A percentile compares a stretch with the other conserved stretches of the same genome.
Evolutionary conservation across 2,113 vertebrate genomes (phyloP).

Genomic region (Seriola rivoliana): DNA sequence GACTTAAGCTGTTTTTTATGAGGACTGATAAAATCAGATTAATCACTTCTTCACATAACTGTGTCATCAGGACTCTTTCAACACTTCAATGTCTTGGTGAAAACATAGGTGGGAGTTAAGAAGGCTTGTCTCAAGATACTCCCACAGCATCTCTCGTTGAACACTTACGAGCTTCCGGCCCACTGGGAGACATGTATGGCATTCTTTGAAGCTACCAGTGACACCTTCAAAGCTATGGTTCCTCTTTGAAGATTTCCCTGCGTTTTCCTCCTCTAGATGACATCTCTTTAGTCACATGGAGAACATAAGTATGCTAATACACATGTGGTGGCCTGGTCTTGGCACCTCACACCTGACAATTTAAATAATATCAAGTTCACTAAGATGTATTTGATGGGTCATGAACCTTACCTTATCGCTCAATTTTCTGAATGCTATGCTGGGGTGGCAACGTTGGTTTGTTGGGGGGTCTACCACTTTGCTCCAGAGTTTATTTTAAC

Average conservation of each 20-base stretch:
- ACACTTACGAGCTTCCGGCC: conserved; percentile 58
- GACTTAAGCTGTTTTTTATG: conserved; percentile 31
- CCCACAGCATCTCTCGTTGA: conserved; percentile 57
- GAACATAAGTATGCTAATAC: conserved; percentile 62
- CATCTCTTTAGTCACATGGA: conserved; percentile 72
- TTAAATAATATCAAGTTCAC: background rate
- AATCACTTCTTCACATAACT: conserved; percentile 24
- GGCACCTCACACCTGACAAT: background rate
- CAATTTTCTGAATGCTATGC: background rate
- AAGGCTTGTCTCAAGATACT: conserved; percentile 41
- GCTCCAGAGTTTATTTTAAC: too few relatives aligned
- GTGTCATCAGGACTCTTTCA: conserved; percentile 29
- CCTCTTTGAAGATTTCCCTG: conserved; percentile 79
- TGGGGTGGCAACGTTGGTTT: too few relatives aligned
- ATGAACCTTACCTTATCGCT: background rate
- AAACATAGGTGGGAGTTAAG: conserved; percentile 38
- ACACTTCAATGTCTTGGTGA: conserved; percentile 5
- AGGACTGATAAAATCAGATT: conserved; percentile 45
- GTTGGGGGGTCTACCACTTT: too few relatives aligned
- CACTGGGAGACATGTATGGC: conserved; percentile 62
- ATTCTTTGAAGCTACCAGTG: conserved; percentile 80
- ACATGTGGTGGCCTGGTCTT: background rate
- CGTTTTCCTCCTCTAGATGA: conserved; percentile 58
- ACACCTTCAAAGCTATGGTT: conserved; percentile 82
- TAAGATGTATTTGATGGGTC: background rate